Percentiles rank a stretch among this genome's conserved stretches.
phyloP scores from a whole-genome alignment of 1,140 invertebrate species.

The Drosophila elegans region DNA sequence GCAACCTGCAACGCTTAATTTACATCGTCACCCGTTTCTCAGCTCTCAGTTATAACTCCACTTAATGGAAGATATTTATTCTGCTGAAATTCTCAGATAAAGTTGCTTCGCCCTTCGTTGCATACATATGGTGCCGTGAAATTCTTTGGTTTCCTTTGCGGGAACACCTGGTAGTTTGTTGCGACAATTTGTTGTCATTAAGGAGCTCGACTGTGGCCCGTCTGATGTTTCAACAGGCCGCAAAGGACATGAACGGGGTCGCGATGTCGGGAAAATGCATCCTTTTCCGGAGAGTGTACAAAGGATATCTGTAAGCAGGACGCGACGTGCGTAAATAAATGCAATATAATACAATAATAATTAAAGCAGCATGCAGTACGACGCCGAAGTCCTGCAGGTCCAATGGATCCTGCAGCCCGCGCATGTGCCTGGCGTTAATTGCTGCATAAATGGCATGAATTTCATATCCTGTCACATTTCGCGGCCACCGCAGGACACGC shows the following conservation, averaged over 20 bases:
- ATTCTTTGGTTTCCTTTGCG: constrained; percentile 42
- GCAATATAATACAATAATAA: constrained; percentile 82
- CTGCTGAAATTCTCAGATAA: constrained; percentile 15
- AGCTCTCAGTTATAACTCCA: neutral
- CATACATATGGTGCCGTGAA: constrained; percentile 3
- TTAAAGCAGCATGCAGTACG: constrained; percentile 64
- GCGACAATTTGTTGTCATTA: constrained; percentile 76
- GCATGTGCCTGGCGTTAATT: constrained; percentile 72
- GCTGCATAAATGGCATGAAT: constrained; percentile 78
- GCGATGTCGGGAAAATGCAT: constrained; percentile 15
- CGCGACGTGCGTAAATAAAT: constrained; percentile 69
- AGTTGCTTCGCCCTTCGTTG: constrained; percentile 22
- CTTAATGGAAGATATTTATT: constrained; percentile 33
- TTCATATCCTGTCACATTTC: constrained; percentile 78
- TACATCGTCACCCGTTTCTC: neutral
- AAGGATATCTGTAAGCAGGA: constrained; percentile 19
- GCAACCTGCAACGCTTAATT: neutral
- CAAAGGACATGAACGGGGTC: constrained; percentile 24
- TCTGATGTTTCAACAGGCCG: constrained; percentile 41
- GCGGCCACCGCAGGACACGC: constrained; percentile 53
- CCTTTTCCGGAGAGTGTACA: constrained; percentile 23
- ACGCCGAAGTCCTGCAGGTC: constrained; percentile 10
- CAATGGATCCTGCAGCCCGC: constrained; percentile 28
- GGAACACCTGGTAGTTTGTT: constrained; percentile 70
- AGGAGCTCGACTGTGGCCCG: constrained; percentile 29